These are phyloP conservation scores for Ochotona curzoniae DNA, from an alignment of 2,113 vertebrate genomes.

Conservation along the genomic window DNA sequence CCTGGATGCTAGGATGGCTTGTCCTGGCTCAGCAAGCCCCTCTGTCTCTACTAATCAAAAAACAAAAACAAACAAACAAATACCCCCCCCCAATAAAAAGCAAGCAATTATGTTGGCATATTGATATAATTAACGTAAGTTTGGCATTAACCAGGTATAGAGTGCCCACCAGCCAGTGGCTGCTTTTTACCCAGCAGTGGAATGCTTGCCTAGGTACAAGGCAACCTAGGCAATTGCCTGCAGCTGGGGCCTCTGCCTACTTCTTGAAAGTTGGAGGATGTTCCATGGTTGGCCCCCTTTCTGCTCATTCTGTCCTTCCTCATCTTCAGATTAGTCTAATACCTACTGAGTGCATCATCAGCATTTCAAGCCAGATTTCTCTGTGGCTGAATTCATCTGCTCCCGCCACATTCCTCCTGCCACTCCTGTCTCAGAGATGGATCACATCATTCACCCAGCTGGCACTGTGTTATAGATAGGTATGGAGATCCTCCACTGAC, in stretches of 20 bases:
- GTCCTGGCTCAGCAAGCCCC: no score
- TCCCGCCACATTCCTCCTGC: neutral
- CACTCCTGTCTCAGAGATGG: neutral
- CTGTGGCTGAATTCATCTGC: neutral
- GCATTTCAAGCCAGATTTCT: constrained; percentile 14
- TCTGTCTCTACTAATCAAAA: no score
- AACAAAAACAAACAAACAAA: no score
- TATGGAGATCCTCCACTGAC: neutral
- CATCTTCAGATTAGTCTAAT: neutral
- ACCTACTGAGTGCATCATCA: neutral
- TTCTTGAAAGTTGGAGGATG: neutral
- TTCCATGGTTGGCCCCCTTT: neutral
- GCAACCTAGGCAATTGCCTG: no score
- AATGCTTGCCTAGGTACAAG: no score
- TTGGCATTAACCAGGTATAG: no score
- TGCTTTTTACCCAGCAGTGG: no score
- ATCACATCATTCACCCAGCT: neutral
- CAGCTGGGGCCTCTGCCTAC: neutral
- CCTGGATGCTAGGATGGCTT: no score
- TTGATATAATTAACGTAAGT: no score
- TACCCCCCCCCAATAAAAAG: no score
- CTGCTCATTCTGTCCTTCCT: neutral
- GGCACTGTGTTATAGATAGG: neutral
- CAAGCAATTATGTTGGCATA: no score
- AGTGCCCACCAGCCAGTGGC: no score